Percentiles rank a stretch among this genome's conserved stretches.
Conservation (phyloP, 2,113 vertebrate genomes). For the Ahaetulla prasina region DNA sequence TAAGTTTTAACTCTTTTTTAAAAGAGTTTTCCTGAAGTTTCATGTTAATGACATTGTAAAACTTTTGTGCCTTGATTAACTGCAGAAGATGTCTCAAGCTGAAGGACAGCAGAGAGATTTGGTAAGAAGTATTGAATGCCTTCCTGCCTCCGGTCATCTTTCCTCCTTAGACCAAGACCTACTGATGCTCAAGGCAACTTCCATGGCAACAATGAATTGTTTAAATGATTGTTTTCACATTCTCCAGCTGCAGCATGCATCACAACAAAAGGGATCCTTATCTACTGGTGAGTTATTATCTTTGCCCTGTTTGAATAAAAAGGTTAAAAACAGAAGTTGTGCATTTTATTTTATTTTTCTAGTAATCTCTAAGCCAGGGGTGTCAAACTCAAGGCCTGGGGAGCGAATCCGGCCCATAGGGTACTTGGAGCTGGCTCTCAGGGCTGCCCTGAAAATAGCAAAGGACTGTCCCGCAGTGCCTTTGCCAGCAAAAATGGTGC, state of each 20-base stretch:
- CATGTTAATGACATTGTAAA: neutral
- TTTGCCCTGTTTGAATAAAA: neutral
- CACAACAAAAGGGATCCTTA: constrained; percentile 81
- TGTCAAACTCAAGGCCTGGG: too few relatives aligned
- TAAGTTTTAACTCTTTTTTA: too few relatives aligned
- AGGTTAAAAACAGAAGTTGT: neutral
- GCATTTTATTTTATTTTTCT: neutral
- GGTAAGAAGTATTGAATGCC: constrained; percentile 90
- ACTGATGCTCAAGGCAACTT: constrained; percentile 96
- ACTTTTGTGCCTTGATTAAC: constrained; percentile 37
- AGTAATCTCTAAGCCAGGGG: neutral
- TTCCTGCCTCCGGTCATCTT: constrained; percentile 84
- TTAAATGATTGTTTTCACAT: constrained; percentile 97
- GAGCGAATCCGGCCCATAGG: too few relatives aligned
- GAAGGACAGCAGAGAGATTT: constrained; percentile 93
- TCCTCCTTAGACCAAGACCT: constrained; percentile 94
- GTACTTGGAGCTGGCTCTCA: too few relatives aligned
- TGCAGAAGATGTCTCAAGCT: constrained; percentile 93
- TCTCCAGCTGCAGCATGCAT: constrained; percentile 91
- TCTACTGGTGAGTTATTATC: constrained; percentile 73
- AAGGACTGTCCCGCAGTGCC: too few relatives aligned
- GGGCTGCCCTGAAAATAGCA: too few relatives aligned
- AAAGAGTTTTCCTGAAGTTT: neutral
- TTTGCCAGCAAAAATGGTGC: too few relatives aligned
- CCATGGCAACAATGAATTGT: constrained; percentile 97